Base-by-base conservation (phyloP, 2,113 vertebrate species). In the Myodes glareolus region DNA sequence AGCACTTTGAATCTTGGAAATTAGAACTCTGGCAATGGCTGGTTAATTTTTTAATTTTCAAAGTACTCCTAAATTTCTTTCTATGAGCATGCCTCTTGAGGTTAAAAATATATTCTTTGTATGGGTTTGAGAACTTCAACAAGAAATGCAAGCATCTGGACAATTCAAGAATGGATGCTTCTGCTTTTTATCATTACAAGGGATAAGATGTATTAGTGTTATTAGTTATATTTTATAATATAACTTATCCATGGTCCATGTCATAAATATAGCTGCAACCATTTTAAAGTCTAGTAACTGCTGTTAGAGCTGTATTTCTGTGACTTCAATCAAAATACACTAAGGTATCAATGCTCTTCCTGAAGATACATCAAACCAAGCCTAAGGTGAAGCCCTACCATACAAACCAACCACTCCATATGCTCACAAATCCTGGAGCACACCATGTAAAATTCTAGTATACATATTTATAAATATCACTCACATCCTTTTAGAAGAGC, bases 381-480 rank as follows among this genome's bases (percentile, higher is more conserved):
- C 75, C 55, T n/a, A 78, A 70, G 78, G 52, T 45, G 39, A 7
- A 78, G 52, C 63, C 63, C 39, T 86, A 58, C 45, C 36, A 75
- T 14, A 78, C 86, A 88, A 87, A 93, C 76, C 77, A 73, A 16
- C 91, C 36, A 31, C 88, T 47, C n/a, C n/a, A 25, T 88, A 81
- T 88, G 73, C 65, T 94, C 80, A 80, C 58, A 31, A 52, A 94
- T 92, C 92, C 31, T 58, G 3, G 47, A 45, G 36, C 61, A 95
- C 9, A 91, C 2, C 23, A 67, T 0, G 45, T 91, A 95, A 84
- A 13, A 0, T 3, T 47, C 70, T 95, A 85, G 87, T 39, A 21
- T 36, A 19, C 23, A 50, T 5, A 67, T 77, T 84, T 91, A 9
- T 42, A 77, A 95, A 95, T 47, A 97, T 82, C 67, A 95, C 10